Evolutionary conservation across 2,888 invertebrate species (phyloP).

Genomic region (Lysandra coridon): DNA sequence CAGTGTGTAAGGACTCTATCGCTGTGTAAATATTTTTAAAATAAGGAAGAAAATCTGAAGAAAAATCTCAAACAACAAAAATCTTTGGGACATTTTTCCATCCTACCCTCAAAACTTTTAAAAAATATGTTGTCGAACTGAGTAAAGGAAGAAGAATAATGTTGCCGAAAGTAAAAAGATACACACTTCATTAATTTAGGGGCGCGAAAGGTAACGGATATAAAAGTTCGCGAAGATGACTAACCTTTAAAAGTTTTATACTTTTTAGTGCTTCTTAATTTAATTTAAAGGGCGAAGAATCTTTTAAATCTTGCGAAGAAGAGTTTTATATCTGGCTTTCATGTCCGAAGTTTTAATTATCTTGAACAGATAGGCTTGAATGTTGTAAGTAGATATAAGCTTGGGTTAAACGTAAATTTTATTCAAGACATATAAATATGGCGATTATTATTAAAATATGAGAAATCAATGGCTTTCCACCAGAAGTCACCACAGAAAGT

Average conservation of each 20-base stretch:
- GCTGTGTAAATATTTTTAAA: too few relatives aligned
- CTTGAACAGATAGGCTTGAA: background rate
- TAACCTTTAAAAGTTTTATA: background rate
- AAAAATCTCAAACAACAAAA: background rate
- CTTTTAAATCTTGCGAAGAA: background rate
- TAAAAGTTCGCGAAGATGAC: background rate
- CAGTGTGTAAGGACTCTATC: too few relatives aligned
- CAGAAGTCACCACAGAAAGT: too few relatives aligned
- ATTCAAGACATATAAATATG: too few relatives aligned
- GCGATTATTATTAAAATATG: too few relatives aligned
- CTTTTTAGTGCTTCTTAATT: constrained; percentile 19
- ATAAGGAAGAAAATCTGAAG: background rate
- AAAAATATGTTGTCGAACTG: background rate
- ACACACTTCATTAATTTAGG: constrained; percentile 3
- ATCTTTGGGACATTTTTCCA: background rate
- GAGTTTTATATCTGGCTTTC: background rate
- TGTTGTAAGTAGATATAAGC: background rate
- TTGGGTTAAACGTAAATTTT: background rate
- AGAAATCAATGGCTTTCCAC: too few relatives aligned
- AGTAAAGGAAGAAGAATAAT: too few relatives aligned
- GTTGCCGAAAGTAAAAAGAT: background rate
- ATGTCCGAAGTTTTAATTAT: background rate
- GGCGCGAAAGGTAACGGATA: background rate
- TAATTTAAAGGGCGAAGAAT: background rate
- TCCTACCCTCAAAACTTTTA: background rate